Conservation (phyloP, 2,113 vertebrate species). For the Coptodon bakossiorum region DNA sequence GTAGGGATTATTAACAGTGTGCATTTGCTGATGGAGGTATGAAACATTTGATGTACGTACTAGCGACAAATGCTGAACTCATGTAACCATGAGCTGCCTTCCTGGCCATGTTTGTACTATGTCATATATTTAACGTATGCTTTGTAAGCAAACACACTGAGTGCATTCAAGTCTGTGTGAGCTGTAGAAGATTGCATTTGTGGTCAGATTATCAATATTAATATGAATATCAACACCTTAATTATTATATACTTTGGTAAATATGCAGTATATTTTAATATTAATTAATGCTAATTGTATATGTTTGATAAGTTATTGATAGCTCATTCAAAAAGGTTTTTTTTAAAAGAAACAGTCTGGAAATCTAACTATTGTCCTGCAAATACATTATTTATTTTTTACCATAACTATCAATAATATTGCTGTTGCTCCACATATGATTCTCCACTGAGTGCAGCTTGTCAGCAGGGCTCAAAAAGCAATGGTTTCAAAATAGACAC, state of each 20-base stretch:
- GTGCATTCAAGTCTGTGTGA: not conserved
- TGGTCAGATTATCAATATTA: not conserved
- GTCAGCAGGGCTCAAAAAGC: not conserved
- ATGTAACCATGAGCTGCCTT: slow-evolving; percentile 12
- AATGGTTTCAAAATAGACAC: not conserved
- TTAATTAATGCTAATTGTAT: not conserved
- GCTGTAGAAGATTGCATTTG: not conserved
- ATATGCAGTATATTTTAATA: not conserved
- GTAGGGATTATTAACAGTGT: not conserved
- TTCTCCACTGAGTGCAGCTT: not conserved
- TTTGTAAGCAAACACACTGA: not conserved
- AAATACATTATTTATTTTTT: not conserved
- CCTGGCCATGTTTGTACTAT: slow-evolving; percentile 3
- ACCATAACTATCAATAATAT: not conserved
- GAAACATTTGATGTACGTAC: not conserved
- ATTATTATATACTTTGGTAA: not conserved
- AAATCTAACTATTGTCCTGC: not conserved
- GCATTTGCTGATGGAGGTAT: not conserved
- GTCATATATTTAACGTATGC: slow-evolving; percentile 39
- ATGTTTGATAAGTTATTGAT: not conserved
- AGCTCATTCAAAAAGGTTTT: not conserved
- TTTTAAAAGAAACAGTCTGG: not conserved
- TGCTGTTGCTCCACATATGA: not conserved
- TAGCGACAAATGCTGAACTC: not conserved
- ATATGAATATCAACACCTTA: not conserved